Evolutionary conservation across 2,113 vertebrate species (phyloP).

Genomic region (Pseudois nayaur): DNA sequence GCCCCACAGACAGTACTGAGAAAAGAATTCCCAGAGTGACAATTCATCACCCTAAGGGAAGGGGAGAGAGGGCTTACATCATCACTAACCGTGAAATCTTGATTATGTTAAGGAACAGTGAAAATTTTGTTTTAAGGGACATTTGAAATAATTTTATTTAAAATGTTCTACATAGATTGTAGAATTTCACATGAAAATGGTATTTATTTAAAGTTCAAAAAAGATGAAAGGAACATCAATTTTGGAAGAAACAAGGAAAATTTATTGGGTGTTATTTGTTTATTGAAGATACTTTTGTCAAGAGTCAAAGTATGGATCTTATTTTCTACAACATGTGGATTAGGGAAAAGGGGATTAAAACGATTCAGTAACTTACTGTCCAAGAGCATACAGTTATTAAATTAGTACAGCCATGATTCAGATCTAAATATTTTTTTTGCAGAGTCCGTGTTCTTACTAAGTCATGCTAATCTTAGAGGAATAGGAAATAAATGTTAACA

Average conservation of each 20-base stretch:
- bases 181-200: not conserved
- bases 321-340: not conserved
- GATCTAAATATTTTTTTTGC: not conserved
- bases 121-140: not conserved
- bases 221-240: not conserved
- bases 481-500: not conserved
- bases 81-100: not conserved
- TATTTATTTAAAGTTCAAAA: not conserved
- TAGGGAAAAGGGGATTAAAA: not conserved
- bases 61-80: not conserved
- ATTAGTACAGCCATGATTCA: not conserved
- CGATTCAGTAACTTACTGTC: not conserved
- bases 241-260: not conserved
- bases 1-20: not conserved
- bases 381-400: not conserved
- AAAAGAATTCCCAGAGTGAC: not conserved
- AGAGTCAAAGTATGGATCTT: not conserved
- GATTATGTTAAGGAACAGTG: not conserved
- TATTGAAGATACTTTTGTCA: not conserved
- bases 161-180: not conserved
- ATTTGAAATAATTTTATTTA: not conserved
- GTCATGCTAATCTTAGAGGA: not conserved
- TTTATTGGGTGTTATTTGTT: not conserved
- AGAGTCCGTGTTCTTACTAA: not conserved
- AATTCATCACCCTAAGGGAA: not conserved